A percentile compares a stretch with the other conserved stretches of the same genome.
phyloP scores from a whole-genome alignment of 2,797 vertebrate species.

The Gambelia wislizenii region DNA sequence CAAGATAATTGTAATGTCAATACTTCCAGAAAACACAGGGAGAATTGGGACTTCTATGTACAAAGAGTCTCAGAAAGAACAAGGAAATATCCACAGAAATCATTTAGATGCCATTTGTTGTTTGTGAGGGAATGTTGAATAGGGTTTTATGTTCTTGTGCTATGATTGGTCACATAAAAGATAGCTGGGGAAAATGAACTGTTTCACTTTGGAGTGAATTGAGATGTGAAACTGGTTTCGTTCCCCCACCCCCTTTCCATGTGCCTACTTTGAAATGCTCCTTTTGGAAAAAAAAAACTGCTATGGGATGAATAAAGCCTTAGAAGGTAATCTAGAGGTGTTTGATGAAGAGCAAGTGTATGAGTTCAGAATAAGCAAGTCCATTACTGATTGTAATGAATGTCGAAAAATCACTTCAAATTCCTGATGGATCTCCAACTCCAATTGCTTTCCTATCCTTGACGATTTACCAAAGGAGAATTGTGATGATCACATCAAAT shows the following conservation, averaged over 20 bases:
- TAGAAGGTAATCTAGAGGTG: conserved; percentile 38
- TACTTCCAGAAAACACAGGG: background rate
- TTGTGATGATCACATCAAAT: conserved; percentile 20
- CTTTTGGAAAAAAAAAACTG: conserved; percentile 33
- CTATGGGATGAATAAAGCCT: conserved; percentile 23
- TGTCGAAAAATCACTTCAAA: conserved; percentile 40
- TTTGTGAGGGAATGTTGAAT: conserved; percentile 37
- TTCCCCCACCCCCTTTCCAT: conserved; percentile 30
- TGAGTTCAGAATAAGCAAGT: conserved; percentile 11
- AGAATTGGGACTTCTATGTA: background rate
- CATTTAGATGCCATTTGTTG: conserved; percentile 17
- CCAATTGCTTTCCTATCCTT: conserved; percentile 22
- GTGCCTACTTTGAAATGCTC: conserved; percentile 8
- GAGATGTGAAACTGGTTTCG: conserved; percentile 37
- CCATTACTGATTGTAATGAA: conserved; percentile 31
- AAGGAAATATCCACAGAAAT: conserved; percentile 9
- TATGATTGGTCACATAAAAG: conserved; percentile 48
- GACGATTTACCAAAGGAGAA: conserved; percentile 25
- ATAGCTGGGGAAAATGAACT: conserved; percentile 38
- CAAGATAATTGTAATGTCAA: background rate
- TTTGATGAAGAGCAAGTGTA: background rate
- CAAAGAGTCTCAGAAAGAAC: background rate
- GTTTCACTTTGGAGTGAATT: conserved; percentile 46
- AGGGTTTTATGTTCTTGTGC: conserved; percentile 34
- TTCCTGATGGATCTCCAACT: background rate